A percentile compares a stretch with the other conserved stretches of the same genome.
These are phyloP conservation scores for Acanthurus tractus DNA, from an alignment of 2,797 vertebrate species.

Conservation along the genomic window DNA sequence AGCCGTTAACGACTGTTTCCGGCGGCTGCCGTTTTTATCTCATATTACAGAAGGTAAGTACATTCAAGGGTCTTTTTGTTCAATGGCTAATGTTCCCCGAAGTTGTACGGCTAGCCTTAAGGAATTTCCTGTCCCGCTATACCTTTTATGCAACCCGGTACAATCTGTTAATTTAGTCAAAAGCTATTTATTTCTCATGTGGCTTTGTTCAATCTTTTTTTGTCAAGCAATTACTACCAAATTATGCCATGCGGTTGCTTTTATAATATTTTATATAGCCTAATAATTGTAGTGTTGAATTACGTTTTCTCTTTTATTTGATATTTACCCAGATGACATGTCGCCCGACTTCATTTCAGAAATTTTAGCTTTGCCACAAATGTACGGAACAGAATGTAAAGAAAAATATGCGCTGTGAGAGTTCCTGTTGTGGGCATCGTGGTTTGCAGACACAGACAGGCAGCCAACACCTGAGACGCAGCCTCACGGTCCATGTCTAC, in stretches of 20 bases:
- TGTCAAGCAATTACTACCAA: neutral
- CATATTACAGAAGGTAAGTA: constrained; percentile 63
- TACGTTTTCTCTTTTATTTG: neutral
- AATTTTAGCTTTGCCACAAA: neutral
- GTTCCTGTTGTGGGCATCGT: constrained; percentile 28
- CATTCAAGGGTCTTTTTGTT: neutral
- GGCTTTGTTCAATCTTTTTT: neutral
- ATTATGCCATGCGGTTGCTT: neutral
- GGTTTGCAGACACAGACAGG: constrained; percentile 30
- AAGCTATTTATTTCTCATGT: neutral
- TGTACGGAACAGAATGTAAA: neutral
- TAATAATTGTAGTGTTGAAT: neutral
- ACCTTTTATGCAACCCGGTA: constrained; percentile 21
- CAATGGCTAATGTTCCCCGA: constrained; percentile 32
- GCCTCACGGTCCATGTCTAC: constrained; percentile 56
- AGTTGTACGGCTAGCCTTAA: constrained; percentile 55
- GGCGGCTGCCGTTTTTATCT: constrained; percentile 27
- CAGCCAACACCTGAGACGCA: constrained; percentile 69
- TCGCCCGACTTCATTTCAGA: neutral
- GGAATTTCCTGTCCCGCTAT: constrained; percentile 66
- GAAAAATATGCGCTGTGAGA: neutral
- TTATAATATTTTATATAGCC: neutral
- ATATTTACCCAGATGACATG: neutral
- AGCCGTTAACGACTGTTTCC: constrained; percentile 14
- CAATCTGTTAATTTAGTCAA: neutral